Conservation (phyloP, 1,140 invertebrate species). For the Oryctes rhinoceros region DNA sequence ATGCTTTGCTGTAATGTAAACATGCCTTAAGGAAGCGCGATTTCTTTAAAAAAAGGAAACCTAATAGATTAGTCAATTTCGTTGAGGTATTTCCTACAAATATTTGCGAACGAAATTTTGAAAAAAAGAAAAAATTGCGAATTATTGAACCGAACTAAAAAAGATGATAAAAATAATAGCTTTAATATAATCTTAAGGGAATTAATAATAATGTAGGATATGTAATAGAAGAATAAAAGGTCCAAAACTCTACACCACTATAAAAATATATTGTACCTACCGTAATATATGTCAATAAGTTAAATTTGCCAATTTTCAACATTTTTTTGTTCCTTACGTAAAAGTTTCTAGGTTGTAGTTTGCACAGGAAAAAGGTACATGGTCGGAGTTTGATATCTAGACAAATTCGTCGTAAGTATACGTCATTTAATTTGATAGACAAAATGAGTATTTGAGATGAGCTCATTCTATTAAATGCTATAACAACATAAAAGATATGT, state of each 20-base stretch:
- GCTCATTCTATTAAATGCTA: neutral
- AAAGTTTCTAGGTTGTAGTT: constrained; percentile 4
- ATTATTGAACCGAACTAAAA: neutral
- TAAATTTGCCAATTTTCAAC: neutral
- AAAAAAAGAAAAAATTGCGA: neutral
- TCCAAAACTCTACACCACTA: neutral
- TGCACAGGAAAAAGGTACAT: neutral
- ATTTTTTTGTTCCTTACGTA: neutral
- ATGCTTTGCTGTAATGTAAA: neutral
- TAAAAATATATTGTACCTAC: neutral
- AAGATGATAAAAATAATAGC: constrained; percentile 40
- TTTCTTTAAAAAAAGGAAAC: neutral
- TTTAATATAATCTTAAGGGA: neutral
- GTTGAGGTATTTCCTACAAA: neutral
- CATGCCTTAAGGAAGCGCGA: neutral
- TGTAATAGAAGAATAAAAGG: neutral
- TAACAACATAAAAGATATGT: neutral
- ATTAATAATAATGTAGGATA: constrained; percentile 2
- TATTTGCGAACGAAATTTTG: neutral
- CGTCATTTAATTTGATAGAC: neutral
- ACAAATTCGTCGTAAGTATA: neutral
- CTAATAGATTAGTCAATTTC: neutral
- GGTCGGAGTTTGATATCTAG: neutral
- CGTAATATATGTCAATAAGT: neutral
- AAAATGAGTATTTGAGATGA: too few species aligned